phyloP scores from a whole-genome alignment of 1,140 invertebrate species.

The Hycleus cichorii region DNA sequence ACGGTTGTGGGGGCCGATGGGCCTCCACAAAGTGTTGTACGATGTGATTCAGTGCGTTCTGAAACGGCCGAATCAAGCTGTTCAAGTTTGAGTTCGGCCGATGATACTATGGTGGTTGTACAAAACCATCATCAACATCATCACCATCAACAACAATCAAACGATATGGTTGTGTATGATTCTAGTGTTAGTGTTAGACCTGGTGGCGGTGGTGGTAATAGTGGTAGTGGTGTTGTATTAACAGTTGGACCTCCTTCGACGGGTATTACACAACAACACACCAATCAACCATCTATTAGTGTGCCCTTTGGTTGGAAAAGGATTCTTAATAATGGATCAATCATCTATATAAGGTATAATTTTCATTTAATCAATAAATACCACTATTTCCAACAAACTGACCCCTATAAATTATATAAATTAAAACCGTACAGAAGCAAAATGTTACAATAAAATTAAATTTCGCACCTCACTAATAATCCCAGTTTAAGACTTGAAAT shows the following conservation, averaged over 20 bases:
- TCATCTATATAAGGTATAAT: slow-evolving; percentile 52
- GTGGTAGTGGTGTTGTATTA: slow-evolving; percentile 25
- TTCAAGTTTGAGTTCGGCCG: slow-evolving; percentile 42
- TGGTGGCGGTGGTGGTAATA: slow-evolving; percentile 5
- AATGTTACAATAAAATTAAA: no score
- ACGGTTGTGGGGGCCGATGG: slow-evolving; percentile 34
- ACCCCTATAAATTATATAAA: no score
- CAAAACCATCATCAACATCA: slow-evolving; percentile 18
- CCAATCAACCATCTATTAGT: slow-evolving; percentile 28
- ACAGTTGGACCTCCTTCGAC: slow-evolving; percentile 26
- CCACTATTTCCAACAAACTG: no score
- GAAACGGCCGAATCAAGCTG: slow-evolving; percentile 44
- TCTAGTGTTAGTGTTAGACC: slow-evolving; percentile 37
- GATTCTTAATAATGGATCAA: slow-evolving; percentile 44
- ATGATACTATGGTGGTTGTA: slow-evolving; percentile 33
- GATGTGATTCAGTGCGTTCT: slow-evolving; percentile 44
- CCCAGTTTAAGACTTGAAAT: no score
- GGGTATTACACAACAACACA: slow-evolving; percentile 20
- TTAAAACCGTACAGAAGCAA: no score
- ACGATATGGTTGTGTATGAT: slow-evolving; percentile 40
- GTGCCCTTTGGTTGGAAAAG: slow-evolving; percentile 53
- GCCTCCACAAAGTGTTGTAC: slow-evolving; percentile 26
- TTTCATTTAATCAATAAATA: neutral
- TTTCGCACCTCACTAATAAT: no score
- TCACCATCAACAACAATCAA: slow-evolving; percentile 5